Conservation (phyloP, 2,888 invertebrate species). For the Ceraclea dissimilis region DNA sequence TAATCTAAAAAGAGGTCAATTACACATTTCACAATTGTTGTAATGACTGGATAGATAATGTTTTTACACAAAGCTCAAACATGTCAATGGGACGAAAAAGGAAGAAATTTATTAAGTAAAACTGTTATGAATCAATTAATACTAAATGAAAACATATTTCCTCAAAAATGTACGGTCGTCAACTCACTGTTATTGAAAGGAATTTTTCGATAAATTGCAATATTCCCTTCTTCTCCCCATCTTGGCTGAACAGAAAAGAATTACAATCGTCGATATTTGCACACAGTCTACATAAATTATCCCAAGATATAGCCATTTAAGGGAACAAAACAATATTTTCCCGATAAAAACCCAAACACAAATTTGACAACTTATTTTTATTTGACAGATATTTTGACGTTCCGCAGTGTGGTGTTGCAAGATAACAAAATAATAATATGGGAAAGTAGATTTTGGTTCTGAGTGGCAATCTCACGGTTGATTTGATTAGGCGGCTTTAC, state of each 20-base stretch:
- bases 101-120: too few relatives aligned
- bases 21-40: too few relatives aligned
- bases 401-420: conserved; percentile 1
- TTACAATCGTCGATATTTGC: conserved; percentile 11
- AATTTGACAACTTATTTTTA: background rate
- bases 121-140: too few relatives aligned
- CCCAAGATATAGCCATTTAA: conserved; percentile 19
- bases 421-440: conserved; percentile 1
- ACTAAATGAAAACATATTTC: too few relatives aligned
- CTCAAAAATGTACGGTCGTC: too few relatives aligned
- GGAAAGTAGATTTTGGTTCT: background rate
- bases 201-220: conserved; percentile 19
- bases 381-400: background rate
- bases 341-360: background rate
- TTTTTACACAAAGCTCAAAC: too few relatives aligned
- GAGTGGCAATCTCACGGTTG: too few relatives aligned
- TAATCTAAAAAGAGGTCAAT: conserved; percentile 9
- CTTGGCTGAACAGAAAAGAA: conserved; percentile 12
- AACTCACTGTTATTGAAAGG: conserved; percentile 18
- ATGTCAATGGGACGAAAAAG: too few relatives aligned
- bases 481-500: too few relatives aligned
- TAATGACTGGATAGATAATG: too few relatives aligned
- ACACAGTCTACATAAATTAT: conserved; percentile 19
- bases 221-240: conserved; percentile 19
- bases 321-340: background rate